phyloP scores from a whole-genome alignment of 2,797 vertebrate genomes.

The Eospalax fontanierii region DNA sequence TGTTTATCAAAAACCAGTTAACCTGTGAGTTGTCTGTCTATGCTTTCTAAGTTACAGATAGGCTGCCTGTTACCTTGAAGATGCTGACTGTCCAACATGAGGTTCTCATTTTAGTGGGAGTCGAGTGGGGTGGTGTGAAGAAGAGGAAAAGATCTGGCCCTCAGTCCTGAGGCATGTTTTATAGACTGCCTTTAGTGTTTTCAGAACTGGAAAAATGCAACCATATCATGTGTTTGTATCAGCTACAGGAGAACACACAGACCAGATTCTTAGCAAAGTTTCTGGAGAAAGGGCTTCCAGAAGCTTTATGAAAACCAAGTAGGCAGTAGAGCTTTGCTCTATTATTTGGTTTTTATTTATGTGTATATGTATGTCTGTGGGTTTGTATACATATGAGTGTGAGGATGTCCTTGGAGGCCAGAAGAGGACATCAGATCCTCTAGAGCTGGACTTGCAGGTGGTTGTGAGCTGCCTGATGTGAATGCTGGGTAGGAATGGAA shows the following conservation, averaged over 20 bases:
- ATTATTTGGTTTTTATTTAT: neutral
- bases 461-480: no score
- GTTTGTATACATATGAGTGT: neutral
- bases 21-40: conserved; percentile 58
- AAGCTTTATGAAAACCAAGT: conserved; percentile 30
- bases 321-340: conserved; percentile 34
- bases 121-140: neutral
- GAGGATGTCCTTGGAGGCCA: neutral
- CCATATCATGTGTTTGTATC: conserved; percentile 66
- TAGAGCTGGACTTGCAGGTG: no score
- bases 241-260: conserved; percentile 21
- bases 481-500: no score
- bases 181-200: conserved; percentile 74
- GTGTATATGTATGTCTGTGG: neutral
- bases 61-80: conserved; percentile 63
- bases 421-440: neutral
- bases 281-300: conserved; percentile 51
- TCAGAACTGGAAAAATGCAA: conserved; percentile 72
- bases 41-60: conserved; percentile 52
- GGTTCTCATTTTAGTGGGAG: conserved; percentile 77
- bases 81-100: conserved; percentile 51
- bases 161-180: conserved; percentile 65
- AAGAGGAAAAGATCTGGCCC: conserved; percentile 58
- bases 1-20: conserved; percentile 71
- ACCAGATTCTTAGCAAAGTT: conserved; percentile 41